Base-by-base conservation (phyloP, 2,113 vertebrate genomes). In the Nothocercus nigrocapillus region DNA sequence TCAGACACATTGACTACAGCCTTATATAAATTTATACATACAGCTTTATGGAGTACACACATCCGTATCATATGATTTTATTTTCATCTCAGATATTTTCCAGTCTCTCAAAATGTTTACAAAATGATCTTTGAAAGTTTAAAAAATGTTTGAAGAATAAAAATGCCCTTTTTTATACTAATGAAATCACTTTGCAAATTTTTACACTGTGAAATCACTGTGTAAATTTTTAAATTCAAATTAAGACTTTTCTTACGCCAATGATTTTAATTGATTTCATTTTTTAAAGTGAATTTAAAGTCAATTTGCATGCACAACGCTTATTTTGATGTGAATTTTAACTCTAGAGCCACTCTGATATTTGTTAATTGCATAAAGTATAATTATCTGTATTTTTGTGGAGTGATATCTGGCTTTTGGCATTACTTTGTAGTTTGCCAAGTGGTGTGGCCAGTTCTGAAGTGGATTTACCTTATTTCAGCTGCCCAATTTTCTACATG, bases 61-160 rank as follows among this genome's bases (percentile, higher is more conserved):
- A 19, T 21, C 40, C 40, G 10, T 42, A 22, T 76, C 11, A 77
- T 47, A 53, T n/a, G 2, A 56, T 69, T 87, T 66, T 3, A 40
- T 88, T 86, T 93, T 75, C 30, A 82, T 22, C 30, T 91, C 24
- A 91, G 13, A 11, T 69, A 32, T 70, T 88, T 54, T 85, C 21
- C 30, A n/a, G 27, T 80, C 21, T 91, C 10, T 70, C 42, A 70
- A 85, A 77, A 61, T 38, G 8, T 51, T 85, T 61, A 83, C 30
- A 16, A 45, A 77, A 9, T 68, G 11, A 13, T 78, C 89, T 73
- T 49, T 85, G n/a, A 6, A 70, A 7, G 5, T 38, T 80, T 45
- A 54, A 4, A 85, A 62, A 49, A 36, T 40, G 4, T 63, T 82
- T 87, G 45, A 79, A 64, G 66, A 80, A 2, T 51, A 64, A 78